Evolutionary conservation across 2,888 invertebrate species (phyloP).

Genomic region (Drosophila ustulata): DNA sequence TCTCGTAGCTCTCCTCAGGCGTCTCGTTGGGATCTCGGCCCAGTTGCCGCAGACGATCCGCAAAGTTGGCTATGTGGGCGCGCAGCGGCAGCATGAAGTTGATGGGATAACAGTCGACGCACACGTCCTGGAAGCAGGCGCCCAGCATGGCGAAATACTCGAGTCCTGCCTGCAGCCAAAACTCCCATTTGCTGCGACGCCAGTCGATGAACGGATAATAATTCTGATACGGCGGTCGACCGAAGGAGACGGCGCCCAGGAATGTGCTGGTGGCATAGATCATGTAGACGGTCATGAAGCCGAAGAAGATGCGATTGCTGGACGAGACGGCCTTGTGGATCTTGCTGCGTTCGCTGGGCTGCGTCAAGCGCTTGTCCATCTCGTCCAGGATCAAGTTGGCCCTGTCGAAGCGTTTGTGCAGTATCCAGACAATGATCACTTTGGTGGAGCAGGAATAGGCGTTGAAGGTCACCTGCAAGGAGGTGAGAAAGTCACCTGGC

Average conservation of each 20-base stretch:
- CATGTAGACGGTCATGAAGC: constrained; percentile 59
- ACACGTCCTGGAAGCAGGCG: constrained; percentile 71
- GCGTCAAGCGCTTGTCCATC: constrained; percentile 60
- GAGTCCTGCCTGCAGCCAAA: constrained; percentile 60
- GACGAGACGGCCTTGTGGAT: constrained; percentile 55
- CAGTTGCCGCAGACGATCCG: constrained; percentile 58
- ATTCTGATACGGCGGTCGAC: constrained; percentile 73
- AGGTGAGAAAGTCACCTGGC: constrained; percentile 73
- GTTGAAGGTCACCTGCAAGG: constrained; percentile 74
- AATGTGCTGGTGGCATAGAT: constrained; percentile 65
- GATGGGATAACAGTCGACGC: constrained; percentile 74
- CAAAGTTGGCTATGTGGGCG: constrained; percentile 64
- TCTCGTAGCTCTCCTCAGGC: constrained; percentile 56
- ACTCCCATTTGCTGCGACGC: constrained; percentile 55
- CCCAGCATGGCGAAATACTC: constrained; percentile 69
- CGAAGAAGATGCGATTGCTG: constrained; percentile 67
- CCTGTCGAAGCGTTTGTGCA: constrained; percentile 59
- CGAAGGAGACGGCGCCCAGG: constrained; percentile 56
- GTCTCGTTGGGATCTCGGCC: constrained; percentile 52
- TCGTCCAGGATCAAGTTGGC: constrained; percentile 63
- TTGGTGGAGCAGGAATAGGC: constrained; percentile 69
- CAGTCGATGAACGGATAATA: constrained; percentile 75
- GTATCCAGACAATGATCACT: constrained; percentile 64
- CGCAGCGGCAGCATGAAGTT: constrained; percentile 68
- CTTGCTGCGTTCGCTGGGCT: constrained; percentile 47